phyloP scores from a whole-genome alignment of 2,113 vertebrate species.

The Syngnathoides biaculeatus region DNA sequence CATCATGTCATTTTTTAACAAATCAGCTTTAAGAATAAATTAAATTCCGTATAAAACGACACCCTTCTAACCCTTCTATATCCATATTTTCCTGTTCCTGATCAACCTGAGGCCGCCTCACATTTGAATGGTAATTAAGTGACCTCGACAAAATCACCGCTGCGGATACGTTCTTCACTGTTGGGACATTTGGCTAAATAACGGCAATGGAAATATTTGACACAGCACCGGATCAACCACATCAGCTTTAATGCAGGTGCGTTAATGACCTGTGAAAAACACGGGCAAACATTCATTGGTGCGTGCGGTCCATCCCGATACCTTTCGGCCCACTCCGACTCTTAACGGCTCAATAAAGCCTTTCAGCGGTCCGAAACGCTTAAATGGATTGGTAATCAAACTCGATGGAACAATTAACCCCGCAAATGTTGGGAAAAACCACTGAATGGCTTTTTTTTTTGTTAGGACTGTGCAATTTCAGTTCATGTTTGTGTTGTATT shows the following conservation, averaged over 20 bases:
- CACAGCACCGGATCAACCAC: background rate
- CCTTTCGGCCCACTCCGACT: conserved; percentile 5
- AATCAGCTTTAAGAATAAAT: too few species aligned
- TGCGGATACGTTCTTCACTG: conserved; percentile 3
- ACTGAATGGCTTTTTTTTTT: background rate
- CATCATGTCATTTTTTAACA: too few species aligned
- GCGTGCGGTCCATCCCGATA: background rate
- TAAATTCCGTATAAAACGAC: too few species aligned
- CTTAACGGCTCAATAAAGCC: conserved; percentile 16
- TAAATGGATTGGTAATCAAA: conserved; percentile 29
- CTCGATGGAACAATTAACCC: conserved; percentile 13
- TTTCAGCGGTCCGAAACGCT: conserved; percentile 14
- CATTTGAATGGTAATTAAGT: conserved; percentile 19
- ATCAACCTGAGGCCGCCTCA: conserved; percentile 17
- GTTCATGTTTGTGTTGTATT: conserved; percentile 23
- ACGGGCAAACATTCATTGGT: background rate
- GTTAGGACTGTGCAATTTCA: conserved; percentile 6
- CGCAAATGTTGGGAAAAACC: background rate
- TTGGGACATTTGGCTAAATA: conserved; percentile 3
- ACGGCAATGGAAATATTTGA: background rate
- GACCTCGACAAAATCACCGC: conserved; percentile 15
- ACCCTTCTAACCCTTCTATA: too few species aligned
- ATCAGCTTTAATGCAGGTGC: conserved; percentile 11
- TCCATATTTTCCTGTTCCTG: background rate
- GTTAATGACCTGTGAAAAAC: conserved; percentile 3